Percentiles rank a stretch among this genome's conserved stretches.
These are phyloP conservation scores for Erinaceus europaeus DNA, from an alignment of 2,113 vertebrate species.

Conservation along the genomic window DNA sequence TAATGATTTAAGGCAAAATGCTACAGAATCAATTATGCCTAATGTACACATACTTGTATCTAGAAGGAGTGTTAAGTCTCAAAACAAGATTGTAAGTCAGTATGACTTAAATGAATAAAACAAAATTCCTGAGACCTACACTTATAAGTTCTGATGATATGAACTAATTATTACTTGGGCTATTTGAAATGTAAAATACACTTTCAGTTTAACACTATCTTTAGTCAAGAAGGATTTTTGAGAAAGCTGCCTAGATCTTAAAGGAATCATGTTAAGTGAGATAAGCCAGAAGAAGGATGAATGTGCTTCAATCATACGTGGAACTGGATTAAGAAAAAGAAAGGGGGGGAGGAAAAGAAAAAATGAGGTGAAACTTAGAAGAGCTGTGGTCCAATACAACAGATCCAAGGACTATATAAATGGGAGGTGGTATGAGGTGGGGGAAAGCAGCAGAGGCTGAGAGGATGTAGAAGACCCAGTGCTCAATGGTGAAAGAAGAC, in stretches of 20 bases:
- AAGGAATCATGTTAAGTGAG: no score
- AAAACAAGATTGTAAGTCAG: background rate
- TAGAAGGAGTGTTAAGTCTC: background rate
- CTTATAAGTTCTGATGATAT: background rate
- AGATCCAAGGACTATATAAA: no score
- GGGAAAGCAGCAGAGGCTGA: no score
- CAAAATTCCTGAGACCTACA: background rate
- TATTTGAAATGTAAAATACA: background rate
- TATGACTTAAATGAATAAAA: background rate
- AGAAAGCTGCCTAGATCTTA: background rate
- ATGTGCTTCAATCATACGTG: no score
- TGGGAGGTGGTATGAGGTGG: no score
- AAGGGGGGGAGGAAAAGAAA: no score
- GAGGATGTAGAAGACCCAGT: no score
- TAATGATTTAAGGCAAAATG: background rate
- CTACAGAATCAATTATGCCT: background rate
- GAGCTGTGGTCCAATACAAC: no score
- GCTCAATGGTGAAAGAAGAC: no score
- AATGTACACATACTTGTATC: background rate
- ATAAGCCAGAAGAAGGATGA: no score
- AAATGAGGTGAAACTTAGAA: no score
- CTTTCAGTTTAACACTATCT: background rate
- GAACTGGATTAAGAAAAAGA: no score
- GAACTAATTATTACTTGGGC: background rate
- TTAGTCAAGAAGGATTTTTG: background rate